These are phyloP conservation scores for Camelus bactrianus DNA, from an alignment of 2,113 vertebrate species.

Conservation along the genomic window DNA sequence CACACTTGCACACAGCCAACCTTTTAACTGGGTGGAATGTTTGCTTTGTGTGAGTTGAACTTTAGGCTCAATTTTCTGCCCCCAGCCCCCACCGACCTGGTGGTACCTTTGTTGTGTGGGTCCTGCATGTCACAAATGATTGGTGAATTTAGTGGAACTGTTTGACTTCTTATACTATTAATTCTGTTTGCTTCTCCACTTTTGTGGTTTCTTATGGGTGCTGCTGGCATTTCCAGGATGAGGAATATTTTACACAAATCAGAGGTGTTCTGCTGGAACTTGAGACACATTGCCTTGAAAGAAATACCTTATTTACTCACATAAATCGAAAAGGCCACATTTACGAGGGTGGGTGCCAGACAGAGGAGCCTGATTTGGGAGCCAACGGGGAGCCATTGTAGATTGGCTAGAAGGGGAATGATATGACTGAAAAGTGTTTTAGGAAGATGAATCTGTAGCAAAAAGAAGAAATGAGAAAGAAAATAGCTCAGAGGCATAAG, in stretches of 20 bases:
- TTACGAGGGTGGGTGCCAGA: constrained; percentile 5
- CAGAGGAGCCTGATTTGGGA: constrained; percentile 1
- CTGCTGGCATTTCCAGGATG: constrained; percentile 16
- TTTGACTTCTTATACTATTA: constrained; percentile 7
- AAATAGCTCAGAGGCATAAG: constrained; percentile 54
- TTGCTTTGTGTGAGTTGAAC: not conserved
- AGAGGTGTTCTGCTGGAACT: not conserved
- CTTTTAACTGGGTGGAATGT: not conserved
- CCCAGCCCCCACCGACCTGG: fast-evolving
- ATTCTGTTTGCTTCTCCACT: constrained; percentile 40
- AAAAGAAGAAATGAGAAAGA: constrained; percentile 38
- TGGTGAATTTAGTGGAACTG: not conserved
- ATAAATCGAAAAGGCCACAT: constrained; percentile 50
- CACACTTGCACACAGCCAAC: not conserved
- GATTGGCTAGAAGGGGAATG: not conserved
- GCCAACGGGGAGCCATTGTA: constrained; percentile 4
- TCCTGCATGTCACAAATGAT: not conserved
- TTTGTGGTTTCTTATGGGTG: not conserved
- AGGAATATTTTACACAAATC: constrained; percentile 54
- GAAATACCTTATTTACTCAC: constrained; percentile 19
- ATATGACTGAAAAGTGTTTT: not conserved
- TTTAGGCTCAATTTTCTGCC: not conserved
- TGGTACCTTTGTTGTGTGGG: not conserved
- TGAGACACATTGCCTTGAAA: constrained; percentile 33
- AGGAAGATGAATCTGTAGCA: constrained; percentile 46